phyloP scores from a whole-genome alignment of 2,888 invertebrate genomes.

The Ophion ellenae region DNA sequence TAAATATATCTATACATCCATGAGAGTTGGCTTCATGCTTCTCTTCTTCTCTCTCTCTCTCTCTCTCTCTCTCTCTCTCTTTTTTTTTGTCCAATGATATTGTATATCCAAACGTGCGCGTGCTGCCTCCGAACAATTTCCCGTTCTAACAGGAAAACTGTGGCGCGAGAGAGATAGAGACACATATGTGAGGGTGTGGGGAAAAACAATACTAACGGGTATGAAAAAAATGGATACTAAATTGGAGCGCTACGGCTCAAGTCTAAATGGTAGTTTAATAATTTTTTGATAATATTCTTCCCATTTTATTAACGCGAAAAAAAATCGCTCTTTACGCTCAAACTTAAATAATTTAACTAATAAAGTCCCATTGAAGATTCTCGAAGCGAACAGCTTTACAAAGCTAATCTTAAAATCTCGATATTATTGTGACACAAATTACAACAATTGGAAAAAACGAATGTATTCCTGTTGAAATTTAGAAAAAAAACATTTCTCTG shows the following conservation, averaged over 20 bases:
- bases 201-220: slow-evolving; percentile 17
- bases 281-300: neutral
- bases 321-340: slow-evolving; percentile 26
- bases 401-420: neutral
- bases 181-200: neutral
- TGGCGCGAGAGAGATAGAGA: neutral
- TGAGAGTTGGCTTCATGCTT: slow-evolving; percentile 39
- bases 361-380: neutral
- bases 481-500: neutral
- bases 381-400: neutral
- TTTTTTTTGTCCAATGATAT: neutral
- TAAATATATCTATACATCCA: slow-evolving; percentile 12
- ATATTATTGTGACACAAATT: neutral
- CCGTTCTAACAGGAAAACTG: neutral
- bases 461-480: neutral
- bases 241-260: neutral
- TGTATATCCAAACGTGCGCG: slow-evolving; percentile 8
- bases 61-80: slow-evolving; percentile 25
- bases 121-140: neutral
- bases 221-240: neutral
- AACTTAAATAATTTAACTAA: neutral
- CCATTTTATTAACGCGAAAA: neutral
- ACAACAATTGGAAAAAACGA: neutral
- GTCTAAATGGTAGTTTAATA: neutral
- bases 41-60: slow-evolving; percentile 55